Conservation (phyloP, 1,140 invertebrate species). For the Macrobrachium nipponense region DNA sequence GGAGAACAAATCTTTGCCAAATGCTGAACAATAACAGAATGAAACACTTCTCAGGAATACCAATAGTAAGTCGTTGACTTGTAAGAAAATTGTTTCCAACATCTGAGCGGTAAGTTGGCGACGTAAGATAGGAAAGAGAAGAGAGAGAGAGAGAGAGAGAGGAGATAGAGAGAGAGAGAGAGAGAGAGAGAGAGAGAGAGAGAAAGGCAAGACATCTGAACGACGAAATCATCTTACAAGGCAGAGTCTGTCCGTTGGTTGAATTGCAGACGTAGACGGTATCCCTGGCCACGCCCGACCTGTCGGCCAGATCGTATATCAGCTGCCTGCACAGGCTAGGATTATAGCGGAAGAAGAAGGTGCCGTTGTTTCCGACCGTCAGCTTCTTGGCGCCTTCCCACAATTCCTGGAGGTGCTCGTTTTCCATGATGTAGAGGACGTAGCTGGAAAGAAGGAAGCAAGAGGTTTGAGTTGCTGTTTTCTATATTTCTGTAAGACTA, state of each 20-base stretch:
- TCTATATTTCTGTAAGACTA: no score
- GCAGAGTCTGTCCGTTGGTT: constrained; percentile 2
- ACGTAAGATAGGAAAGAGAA: no score
- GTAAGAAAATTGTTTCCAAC: no score
- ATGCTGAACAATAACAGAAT: no score
- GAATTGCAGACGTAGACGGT: not conserved
- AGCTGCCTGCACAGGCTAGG: constrained; percentile 13
- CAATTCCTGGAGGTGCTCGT: constrained; percentile 36
- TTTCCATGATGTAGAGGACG: constrained; percentile 39
- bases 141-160: no score
- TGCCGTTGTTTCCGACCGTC: constrained; percentile 5
- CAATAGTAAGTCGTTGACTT: no score
- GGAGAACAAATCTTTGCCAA: no score
- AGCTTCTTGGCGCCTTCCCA: constrained; percentile 4
- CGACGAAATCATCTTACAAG: constrained; percentile 6
- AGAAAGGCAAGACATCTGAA: no score
- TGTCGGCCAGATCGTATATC: constrained; percentile 5
- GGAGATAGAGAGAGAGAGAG: no score
- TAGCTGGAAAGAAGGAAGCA: not conserved
- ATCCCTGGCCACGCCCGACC: not conserved
- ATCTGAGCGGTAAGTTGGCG: no score
- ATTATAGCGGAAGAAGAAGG: constrained; percentile 37
- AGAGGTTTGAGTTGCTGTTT: not conserved
- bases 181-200: no score
- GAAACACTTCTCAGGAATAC: no score